Evolutionary conservation across 2,113 vertebrate genomes (phyloP), one percentile per base, ranked within the genome.

Genomic region (Onychostruthus taczanowskii): DNA sequence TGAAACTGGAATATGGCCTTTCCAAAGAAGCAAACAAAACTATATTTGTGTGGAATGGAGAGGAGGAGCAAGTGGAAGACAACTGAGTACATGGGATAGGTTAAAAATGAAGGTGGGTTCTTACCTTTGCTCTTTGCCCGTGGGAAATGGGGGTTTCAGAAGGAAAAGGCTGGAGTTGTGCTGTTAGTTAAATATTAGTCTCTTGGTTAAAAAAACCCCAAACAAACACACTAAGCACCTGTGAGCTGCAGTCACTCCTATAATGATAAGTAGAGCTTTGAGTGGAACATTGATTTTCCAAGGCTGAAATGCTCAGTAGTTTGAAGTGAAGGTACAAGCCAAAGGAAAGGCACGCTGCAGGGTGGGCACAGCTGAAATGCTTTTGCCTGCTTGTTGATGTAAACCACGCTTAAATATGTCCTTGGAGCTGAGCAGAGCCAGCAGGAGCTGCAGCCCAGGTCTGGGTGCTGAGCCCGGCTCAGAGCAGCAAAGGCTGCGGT

Each of bases 361-460:
- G 30, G 22, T 55, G 55, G 56, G 35, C 74, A 37, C 9, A 0
- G 24, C 58, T n/a, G 53, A 27, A 20, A 23, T 27, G 23, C 4
- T 56, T 55, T n/a, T 76, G 5, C 7, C 1, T 66, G 49, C 22
- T 4, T 10, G 5, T 9, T 58, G 33, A 2, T 39, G 33, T 12
- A 12, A 66, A 41, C 4, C n/a, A 8, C 3, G 0, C 27, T n/a
- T 4, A 0, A 10, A 1, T 14, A 19, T 31, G n/a, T 44, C 49
- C 35, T 28, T 22, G 53, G 35, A 23, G 1, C 33, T 30, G 81
- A 47, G 87, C n/a, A 3, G 23, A 3, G 10, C 3, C 7, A 46
- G 39, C 26, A 7, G 31, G 49, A 27, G n/a, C 30, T 41, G 16
- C 35, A 37, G 30, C 9, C 9, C 39, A 8, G 27, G 5, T 26